Evolutionary conservation across 2,113 vertebrate species (phyloP), one percentile per base, ranked within the genome.

Genomic region (Circaetus gallicus): DNA sequence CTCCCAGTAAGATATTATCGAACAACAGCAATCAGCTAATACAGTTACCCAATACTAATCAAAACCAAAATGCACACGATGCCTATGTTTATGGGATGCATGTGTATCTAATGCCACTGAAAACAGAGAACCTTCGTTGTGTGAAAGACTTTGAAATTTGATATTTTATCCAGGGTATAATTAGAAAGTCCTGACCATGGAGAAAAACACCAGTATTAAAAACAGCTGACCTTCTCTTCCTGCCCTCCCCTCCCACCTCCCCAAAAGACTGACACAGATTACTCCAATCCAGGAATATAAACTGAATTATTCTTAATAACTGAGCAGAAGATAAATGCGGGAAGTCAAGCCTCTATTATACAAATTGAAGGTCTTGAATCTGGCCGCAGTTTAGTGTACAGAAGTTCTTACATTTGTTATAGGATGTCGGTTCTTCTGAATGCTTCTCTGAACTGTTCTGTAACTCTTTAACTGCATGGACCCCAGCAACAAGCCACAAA

Each of bases 131-230:
- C 74, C 38, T 50, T 73, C 58, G 89, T 42, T 45, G n/a, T 45
- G 18, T 45, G 19, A 94, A 89, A 29, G 69, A 70, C 89, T 94
- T 87, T 42, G 86, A 94, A 95, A 95, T 70, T 13, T 32, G 62
- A n/a, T 87, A 87, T 70, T 80, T 95, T 58, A 80, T 72, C 58
- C 66, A 67, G 29, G 36, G 14, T 94, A 93, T 85, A 95, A 90
- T 95, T 91, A 91, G 90, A 87, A 94, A 73, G 34, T 42, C 47
- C 61, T 79, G 87, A 84, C 49, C 77, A 61, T 4, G 31, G 40
- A 79, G 61, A 59, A 91, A 88, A 89, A 71, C 13, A 49, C 3
- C 69, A 62, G 32, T n/a, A 92, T 36, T 42, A 89, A 67, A 87
- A 79, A 56, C 52, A 80, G 56, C 26, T 90, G 74, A 91, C 53